Evolutionary conservation across 1,140 invertebrate species (phyloP).

Genomic region (Anoplolepis gracilipes): DNA sequence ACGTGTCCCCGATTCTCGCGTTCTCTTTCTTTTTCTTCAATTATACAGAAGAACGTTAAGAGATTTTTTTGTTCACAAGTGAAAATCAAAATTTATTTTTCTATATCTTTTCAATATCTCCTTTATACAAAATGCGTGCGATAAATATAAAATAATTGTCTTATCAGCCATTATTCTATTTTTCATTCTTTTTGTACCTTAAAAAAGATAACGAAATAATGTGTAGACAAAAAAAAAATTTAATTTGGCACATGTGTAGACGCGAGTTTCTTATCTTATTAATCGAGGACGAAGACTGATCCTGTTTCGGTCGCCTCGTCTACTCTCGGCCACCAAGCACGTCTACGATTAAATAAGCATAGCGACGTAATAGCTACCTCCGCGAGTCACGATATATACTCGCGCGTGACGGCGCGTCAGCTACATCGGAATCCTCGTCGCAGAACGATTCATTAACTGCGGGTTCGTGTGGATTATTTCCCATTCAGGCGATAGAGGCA

Average conservation of each 20-base stretch:
- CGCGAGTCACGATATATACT: slow-evolving; percentile 49
- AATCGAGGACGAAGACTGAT: neutral
- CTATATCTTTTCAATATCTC: neutral
- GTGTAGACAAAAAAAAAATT: neutral
- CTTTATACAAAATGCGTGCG: neutral
- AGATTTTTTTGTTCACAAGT: neutral
- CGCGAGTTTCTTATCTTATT: slow-evolving; percentile 7
- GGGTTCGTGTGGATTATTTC: slow-evolving; percentile 4
- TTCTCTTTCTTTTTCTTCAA: slow-evolving; percentile 23
- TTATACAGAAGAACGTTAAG: neutral
- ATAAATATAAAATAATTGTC: neutral
- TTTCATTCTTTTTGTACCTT: neutral
- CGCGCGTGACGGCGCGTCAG: slow-evolving; percentile 43
- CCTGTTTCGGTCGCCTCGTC: neutral
- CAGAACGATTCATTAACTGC: slow-evolving; percentile 47
- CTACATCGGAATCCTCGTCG: slow-evolving; percentile 13
- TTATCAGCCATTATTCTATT: neutral
- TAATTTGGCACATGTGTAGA: neutral
- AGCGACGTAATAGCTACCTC: slow-evolving; percentile 57
- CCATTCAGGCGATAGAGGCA: neutral
- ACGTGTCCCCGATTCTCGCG: slow-evolving; percentile 21
- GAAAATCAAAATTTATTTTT: neutral
- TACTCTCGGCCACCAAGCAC: slow-evolving; percentile 21
- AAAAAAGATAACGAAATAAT: neutral
- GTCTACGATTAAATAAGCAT: slow-evolving; percentile 56